Evolutionary conservation across 1,140 invertebrate genomes (phyloP).

Genomic region (Calliphora vicina): DNA sequence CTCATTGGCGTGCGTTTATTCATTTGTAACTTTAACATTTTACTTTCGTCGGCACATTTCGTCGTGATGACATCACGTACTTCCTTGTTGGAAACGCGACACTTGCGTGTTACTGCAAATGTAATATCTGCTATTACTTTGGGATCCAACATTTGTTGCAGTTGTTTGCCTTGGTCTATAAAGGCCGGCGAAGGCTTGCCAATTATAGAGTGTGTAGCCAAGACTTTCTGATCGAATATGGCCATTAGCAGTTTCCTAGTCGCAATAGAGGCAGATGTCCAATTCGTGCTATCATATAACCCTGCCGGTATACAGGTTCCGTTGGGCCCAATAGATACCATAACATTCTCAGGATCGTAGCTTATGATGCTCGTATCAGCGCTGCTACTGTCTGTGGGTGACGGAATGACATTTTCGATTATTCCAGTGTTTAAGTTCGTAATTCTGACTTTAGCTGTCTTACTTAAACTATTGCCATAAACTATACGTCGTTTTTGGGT

Average conservation of each 20-base stretch:
- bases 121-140: conserved; percentile 61
- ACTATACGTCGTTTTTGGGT: neutral
- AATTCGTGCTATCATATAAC: conserved; percentile 59
- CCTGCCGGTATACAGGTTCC: conserved; percentile 56
- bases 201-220: conserved; percentile 64
- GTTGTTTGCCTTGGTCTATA: conserved; percentile 54
- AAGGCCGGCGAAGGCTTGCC: conserved; percentile 64
- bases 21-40: conserved; percentile 65
- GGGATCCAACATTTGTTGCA: conserved; percentile 60
- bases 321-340: conserved; percentile 58
- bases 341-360: neutral
- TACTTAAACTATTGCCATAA: neutral
- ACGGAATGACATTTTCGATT: neutral
- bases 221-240: conserved; percentile 56
- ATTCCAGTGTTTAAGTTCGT: neutral
- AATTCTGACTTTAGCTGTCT: neutral
- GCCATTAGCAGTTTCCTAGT: conserved; percentile 61
- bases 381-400: too few relatives aligned
- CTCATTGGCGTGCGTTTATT: conserved; percentile 42
- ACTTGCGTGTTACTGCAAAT: conserved; percentile 59
- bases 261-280: conserved; percentile 58
- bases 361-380: neutral
- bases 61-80: conserved; percentile 66
- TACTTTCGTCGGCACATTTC: conserved; percentile 70
- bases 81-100: conserved; percentile 58